Percentiles rank a stretch among this genome's conserved stretches.
Evolutionary conservation across 2,888 invertebrate genomes (phyloP).

Genomic region (Acrobasis suavella): DNA sequence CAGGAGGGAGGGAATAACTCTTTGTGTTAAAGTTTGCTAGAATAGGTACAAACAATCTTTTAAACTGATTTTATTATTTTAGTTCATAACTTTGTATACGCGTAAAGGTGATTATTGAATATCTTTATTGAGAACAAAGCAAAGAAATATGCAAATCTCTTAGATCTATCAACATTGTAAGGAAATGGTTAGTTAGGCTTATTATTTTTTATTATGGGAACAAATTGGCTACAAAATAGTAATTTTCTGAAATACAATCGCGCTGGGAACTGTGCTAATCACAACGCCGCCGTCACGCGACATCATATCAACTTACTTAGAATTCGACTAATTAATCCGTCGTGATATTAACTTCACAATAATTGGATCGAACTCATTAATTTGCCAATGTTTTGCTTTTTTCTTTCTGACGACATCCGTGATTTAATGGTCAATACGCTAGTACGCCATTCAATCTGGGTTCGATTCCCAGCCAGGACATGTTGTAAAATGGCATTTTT

Average conservation of each 20-base stretch:
- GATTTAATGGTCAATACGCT: no score
- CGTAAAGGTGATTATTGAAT: no score
- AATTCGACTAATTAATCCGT: conserved; percentile 19
- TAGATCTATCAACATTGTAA: conserved; percentile 19
- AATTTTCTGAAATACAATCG: conserved; percentile 44
- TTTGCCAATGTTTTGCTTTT: no score
- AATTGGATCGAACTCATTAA: background rate
- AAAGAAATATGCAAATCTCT: conserved; percentile 5
- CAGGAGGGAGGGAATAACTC: no score
- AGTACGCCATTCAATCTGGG: no score
- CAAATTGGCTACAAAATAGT: conserved; percentile 39
- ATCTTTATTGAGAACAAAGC: background rate
- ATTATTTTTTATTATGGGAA: conserved; percentile 26
- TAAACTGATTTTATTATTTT: background rate
- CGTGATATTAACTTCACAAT: conserved; percentile 1
- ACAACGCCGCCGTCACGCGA: conserved; percentile 48
- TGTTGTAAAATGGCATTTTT: no score
- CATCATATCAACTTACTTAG: conserved; percentile 27
- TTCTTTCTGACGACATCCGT: no score
- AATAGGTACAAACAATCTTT: no score
- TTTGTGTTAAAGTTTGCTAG: no score
- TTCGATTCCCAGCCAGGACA: no score
- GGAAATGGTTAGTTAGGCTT: conserved; percentile 22
- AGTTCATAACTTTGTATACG: background rate
- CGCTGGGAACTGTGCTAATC: conserved; percentile 48